Evolutionary conservation across 2,113 vertebrate genomes (phyloP).

Genomic region (Columba janthina): DNA sequence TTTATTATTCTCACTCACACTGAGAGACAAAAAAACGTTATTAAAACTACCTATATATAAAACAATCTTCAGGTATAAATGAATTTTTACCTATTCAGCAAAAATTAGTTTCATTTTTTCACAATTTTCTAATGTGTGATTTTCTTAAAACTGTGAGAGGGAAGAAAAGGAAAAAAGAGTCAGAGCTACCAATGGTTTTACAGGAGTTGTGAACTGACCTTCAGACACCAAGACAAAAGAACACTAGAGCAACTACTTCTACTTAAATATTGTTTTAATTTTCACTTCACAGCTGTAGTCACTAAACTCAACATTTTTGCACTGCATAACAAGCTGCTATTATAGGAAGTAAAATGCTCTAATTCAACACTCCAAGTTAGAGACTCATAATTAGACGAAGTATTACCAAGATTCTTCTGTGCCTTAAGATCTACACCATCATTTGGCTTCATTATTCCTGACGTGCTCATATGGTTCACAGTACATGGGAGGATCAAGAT

Average conservation of each 20-base stretch:
- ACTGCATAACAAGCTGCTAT: slow-evolving; percentile 46
- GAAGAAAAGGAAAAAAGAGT: not conserved
- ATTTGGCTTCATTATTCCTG: slow-evolving; percentile 13
- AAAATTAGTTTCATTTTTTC: not conserved
- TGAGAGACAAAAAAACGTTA: not conserved
- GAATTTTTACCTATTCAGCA: not conserved
- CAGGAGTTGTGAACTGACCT: not conserved
- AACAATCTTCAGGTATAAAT: not conserved
- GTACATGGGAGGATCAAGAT: slow-evolving; percentile 17
- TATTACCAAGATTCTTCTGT: not conserved
- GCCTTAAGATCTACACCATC: not conserved
- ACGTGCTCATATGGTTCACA: slow-evolving; percentile 5
- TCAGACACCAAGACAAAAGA: slow-evolving; percentile 24
- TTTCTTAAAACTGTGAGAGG: not conserved
- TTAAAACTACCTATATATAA: not conserved
- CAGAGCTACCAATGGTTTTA: not conserved
- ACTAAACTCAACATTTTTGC: slow-evolving; percentile 33
- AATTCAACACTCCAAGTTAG: not conserved
- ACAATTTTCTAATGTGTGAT: not conserved
- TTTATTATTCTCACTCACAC: not conserved
- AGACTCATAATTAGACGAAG: slow-evolving; percentile 30
- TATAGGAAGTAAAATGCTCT: slow-evolving; percentile 41
- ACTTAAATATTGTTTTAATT: slow-evolving; percentile 32
- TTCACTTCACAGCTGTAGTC: slow-evolving; percentile 41
- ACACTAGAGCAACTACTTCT: not conserved